These are phyloP conservation scores for Drosophila lacteicornis DNA, from an alignment of 1,140 invertebrate genomes.

Conservation along the genomic window DNA sequence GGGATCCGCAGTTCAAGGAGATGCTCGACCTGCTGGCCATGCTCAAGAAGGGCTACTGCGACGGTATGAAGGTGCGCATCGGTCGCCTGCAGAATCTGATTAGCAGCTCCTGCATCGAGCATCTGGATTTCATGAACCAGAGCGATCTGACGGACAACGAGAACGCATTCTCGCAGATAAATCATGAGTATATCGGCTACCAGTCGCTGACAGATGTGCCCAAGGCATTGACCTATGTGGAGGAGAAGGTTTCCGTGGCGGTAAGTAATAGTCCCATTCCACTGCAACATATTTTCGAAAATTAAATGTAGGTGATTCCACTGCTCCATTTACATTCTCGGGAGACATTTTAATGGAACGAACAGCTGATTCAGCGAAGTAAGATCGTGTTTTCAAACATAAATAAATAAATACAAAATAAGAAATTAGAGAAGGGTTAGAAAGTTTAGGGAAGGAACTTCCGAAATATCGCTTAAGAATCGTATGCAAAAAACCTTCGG, in stretches of 20 bases:
- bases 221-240: slow-evolving; percentile 90
- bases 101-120: slow-evolving; percentile 97
- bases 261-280: slow-evolving; percentile 82
- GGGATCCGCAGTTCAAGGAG: slow-evolving; percentile 98
- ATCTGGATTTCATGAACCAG: slow-evolving; percentile 97
- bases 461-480: too few species aligned
- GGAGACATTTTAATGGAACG: too few species aligned
- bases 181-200: slow-evolving; percentile 97
- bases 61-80: slow-evolving; percentile 97
- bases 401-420: too few species aligned
- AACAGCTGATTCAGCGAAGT: too few species aligned
- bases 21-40: slow-evolving; percentile 98
- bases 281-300: too few species aligned
- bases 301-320: too few species aligned
- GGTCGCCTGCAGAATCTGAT: slow-evolving; percentile 98
- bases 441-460: too few species aligned
- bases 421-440: too few species aligned
- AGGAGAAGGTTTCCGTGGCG: slow-evolving; percentile 87
- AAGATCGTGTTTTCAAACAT: too few species aligned
- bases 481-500: too few species aligned
- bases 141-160: slow-evolving; percentile 89
- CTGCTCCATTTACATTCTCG: too few species aligned
- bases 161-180: slow-evolving; percentile 93
- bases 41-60: slow-evolving; percentile 98
- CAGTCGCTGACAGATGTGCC: slow-evolving; percentile 98